A percentile compares a stretch with the other conserved stretches of the same genome.
Evolutionary conservation across 2,888 invertebrate species (phyloP).

Genomic region (Poecilus cupreus): DNA sequence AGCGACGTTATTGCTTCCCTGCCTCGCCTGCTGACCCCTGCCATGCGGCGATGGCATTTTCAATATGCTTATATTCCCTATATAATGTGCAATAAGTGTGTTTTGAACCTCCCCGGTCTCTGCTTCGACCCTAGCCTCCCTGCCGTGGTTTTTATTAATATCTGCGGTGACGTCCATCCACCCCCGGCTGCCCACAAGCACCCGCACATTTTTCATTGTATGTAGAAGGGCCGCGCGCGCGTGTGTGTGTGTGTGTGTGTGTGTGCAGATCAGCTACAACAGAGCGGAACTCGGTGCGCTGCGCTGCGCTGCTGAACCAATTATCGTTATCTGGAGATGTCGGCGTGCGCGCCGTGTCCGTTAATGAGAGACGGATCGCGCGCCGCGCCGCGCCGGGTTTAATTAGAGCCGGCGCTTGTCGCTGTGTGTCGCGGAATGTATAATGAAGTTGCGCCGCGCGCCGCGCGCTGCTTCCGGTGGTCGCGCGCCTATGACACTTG

Average conservation of each 20-base stretch:
- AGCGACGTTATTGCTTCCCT: constrained; percentile 52
- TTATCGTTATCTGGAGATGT: constrained; percentile 44
- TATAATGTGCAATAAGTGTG: constrained; percentile 68
- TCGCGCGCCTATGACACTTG: constrained; percentile 39
- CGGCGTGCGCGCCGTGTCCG: constrained; percentile 10
- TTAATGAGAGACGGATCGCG: constrained; percentile 53
- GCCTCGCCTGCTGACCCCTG: constrained; percentile 67
- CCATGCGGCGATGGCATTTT: constrained; percentile 68
- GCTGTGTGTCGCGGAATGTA: constrained; percentile 63
- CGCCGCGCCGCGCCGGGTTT: constrained; percentile 62
- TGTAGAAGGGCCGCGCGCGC: too few species aligned
- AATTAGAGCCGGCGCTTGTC: constrained; percentile 62
- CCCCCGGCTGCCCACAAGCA: not conserved
- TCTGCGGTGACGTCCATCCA: constrained; percentile 61
- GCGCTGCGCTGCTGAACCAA: not conserved
- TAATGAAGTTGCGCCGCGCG: constrained; percentile 63
- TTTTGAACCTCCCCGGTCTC: constrained; percentile 61
- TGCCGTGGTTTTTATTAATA: constrained; percentile 65
- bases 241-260: too few species aligned
- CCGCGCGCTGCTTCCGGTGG: constrained; percentile 62
- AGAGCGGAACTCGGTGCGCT: not conserved
- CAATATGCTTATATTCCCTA: constrained; percentile 71
- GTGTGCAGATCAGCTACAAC: not conserved
- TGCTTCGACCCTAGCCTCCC: constrained; percentile 13
- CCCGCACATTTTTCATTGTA: not conserved